Percentiles rank a stretch among this genome's conserved stretches.
Evolutionary conservation across 2,797 vertebrate species (phyloP).

Genomic region (Trichosurus vulpecula): DNA sequence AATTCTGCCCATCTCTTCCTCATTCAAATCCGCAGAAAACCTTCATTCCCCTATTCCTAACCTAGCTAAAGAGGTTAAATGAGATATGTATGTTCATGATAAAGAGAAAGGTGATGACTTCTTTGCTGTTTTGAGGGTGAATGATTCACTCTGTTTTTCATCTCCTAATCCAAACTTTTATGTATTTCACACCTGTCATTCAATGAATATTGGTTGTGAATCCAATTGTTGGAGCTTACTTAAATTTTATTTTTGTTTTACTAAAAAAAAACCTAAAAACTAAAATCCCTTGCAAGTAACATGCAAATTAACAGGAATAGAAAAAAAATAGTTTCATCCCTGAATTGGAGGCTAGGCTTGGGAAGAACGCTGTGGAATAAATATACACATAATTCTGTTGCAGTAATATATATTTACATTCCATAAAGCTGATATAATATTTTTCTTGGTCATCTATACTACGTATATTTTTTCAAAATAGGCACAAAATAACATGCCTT

Average conservation of each 20-base stretch:
- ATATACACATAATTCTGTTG: not conserved
- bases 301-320: not conserved
- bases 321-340: not conserved
- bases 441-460: not conserved
- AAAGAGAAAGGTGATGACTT: not conserved
- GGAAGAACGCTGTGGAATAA: not conserved
- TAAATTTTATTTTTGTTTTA: not conserved
- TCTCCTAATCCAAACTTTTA: not conserved
- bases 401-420: not conserved
- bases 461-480: not conserved
- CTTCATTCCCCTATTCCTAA: not conserved
- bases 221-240: not conserved
- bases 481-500: not conserved
- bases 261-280: not conserved
- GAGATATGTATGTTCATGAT: not conserved
- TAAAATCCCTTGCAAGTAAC: not conserved
- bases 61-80: not conserved
- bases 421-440: not conserved
- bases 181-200: not conserved
- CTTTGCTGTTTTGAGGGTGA: not conserved
- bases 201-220: not conserved
- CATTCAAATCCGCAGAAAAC: not conserved
- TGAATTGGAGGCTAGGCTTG: not conserved
- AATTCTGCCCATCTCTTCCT: not conserved
- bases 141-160: not conserved